Evolutionary conservation across 2,113 vertebrate species (phyloP).

Genomic region (Cromileptes altivelis): DNA sequence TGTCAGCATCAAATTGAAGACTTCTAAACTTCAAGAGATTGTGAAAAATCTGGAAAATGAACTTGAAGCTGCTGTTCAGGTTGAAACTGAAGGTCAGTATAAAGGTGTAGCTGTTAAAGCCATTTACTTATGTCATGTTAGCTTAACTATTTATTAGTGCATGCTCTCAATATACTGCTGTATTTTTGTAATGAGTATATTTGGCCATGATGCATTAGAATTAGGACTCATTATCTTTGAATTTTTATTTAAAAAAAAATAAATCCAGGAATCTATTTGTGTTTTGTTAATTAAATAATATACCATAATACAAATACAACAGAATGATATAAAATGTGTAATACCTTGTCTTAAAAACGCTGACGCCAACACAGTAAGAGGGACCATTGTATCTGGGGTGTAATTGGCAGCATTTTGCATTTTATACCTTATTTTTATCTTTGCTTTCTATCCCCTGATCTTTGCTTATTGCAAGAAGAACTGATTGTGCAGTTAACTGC

Average conservation of each 20-base stretch:
- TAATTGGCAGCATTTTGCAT: not conserved
- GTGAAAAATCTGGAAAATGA: accelerated
- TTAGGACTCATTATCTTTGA: too few species aligned
- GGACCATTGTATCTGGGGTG: not conserved
- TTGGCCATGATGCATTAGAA: not conserved
- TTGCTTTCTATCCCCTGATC: not conserved
- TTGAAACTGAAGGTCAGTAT: slow-evolving; percentile 67
- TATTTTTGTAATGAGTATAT: not conserved
- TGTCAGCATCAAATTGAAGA: slow-evolving; percentile 31
- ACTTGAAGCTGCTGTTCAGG: accelerated
- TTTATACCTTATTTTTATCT: not conserved
- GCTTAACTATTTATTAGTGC: not conserved
- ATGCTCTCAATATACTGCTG: not conserved
- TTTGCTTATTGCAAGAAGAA: not conserved
- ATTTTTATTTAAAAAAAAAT: not conserved
- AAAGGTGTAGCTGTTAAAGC: not conserved
- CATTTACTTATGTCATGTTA: not conserved
- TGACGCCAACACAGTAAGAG: not conserved
- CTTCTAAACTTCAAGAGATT: slow-evolving; percentile 32
- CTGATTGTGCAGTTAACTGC: not conserved
- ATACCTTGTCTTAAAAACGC: not conserved
- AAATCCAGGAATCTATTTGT: too few species aligned
- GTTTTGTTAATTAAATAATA: too few species aligned
- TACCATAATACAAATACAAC: not conserved
- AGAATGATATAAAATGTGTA: not conserved